A percentile compares a stretch with the other conserved stretches of the same genome.
Conservation (phyloP, 2,888 invertebrate species). For the Isotomurus palustris region DNA sequence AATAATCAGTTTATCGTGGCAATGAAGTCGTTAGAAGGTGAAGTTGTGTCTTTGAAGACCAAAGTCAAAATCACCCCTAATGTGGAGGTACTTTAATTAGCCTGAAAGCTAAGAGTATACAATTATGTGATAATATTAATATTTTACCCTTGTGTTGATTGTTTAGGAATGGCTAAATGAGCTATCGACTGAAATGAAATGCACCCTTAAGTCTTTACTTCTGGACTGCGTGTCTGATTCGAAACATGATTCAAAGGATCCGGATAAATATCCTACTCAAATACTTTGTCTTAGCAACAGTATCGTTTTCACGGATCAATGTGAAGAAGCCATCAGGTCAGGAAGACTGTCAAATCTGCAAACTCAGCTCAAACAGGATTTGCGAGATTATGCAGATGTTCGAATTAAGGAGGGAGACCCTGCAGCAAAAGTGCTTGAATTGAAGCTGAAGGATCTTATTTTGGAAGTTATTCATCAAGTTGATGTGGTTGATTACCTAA, state of each 20-base stretch:
- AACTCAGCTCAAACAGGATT: conserved; percentile 50
- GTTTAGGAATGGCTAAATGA: conserved; percentile 68
- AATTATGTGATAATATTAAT: background rate
- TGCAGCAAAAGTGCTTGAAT: conserved; percentile 58
- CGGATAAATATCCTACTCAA: conserved; percentile 65
- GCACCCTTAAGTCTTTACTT: conserved; percentile 66
- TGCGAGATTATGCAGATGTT: conserved; percentile 54
- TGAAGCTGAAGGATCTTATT: conserved; percentile 87
- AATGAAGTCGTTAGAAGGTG: conserved; percentile 71
- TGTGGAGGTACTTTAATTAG: conserved; percentile 62
- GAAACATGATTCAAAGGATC: conserved; percentile 56
- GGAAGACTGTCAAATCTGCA: conserved; percentile 59
- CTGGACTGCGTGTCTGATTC: conserved; percentile 54
- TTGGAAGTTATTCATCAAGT: conserved; percentile 91
- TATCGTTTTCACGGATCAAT: conserved; percentile 75
- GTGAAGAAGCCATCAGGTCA: conserved; percentile 71
- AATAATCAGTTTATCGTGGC: conserved; percentile 59
- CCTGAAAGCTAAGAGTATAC: background rate
- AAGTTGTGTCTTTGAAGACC: conserved; percentile 64
- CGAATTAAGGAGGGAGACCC: conserved; percentile 30
- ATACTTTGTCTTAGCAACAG: conserved; percentile 79
- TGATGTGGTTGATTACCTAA: conserved; percentile 71
- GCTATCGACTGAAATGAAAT: conserved; percentile 77
- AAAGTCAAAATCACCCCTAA: conserved; percentile 67
- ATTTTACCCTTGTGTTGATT: background rate